phyloP scores from a whole-genome alignment of 1,140 invertebrate species.

The Cydia pomonella region DNA sequence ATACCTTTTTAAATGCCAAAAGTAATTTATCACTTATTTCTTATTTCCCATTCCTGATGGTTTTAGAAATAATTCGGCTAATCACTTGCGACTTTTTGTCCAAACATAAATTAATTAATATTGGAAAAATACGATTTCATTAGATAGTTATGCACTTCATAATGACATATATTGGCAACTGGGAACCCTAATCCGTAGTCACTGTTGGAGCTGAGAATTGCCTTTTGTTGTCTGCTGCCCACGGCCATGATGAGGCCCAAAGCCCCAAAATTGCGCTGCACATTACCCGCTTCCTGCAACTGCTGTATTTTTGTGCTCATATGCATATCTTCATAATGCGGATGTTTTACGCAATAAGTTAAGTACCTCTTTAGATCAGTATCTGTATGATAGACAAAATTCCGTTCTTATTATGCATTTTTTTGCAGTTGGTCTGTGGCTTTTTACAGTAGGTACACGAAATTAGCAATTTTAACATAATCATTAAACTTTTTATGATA shows the following conservation, averaged over 20 bases:
- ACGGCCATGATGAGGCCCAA: constrained; percentile 21
- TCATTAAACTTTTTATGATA: no score
- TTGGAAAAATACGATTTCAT: no score
- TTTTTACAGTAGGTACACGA: no score
- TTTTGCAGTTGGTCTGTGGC: no score
- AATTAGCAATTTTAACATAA: no score
- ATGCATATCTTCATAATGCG: background rate
- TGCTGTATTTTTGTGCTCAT: background rate
- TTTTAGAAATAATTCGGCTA: no score
- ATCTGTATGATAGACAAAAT: background rate
- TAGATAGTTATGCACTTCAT: no score
- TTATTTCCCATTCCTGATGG: no score
- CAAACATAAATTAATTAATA: no score
- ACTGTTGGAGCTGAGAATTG: constrained; percentile 38
- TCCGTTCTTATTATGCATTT: background rate
- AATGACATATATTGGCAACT: background rate
- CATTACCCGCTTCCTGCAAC: background rate
- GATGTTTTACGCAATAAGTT: constrained; percentile 13
- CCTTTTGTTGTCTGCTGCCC: constrained; percentile 45
- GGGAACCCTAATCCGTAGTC: background rate
- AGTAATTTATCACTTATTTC: no score
- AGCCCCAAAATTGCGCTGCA: constrained; percentile 6
- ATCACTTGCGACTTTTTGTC: no score
- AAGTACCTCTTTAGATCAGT: background rate
- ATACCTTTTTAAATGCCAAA: no score